Conservation (phyloP, 2,888 invertebrate genomes). For the Enchytraeus crypticus region DNA sequence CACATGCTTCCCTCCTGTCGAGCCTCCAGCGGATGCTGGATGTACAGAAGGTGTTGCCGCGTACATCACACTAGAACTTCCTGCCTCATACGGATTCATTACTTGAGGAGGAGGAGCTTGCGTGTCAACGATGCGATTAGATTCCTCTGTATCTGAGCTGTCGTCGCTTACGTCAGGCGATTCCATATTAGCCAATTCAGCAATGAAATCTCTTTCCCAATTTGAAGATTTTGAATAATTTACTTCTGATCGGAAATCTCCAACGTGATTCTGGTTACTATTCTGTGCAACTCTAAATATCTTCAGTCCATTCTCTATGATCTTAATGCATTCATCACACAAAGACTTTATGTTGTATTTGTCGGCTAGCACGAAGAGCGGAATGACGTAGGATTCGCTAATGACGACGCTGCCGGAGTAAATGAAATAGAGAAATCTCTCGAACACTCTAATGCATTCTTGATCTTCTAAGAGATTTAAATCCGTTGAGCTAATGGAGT, state of each 20-base stretch:
- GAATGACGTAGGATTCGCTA: constrained; percentile 40
- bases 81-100: too few species aligned
- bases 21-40: not conserved
- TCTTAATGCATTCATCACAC: constrained; percentile 36
- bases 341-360: constrained; percentile 40
- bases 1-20: not conserved
- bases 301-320: constrained; percentile 25
- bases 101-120: too few species aligned
- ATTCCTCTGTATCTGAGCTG: not conserved
- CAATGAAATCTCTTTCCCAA: not conserved
- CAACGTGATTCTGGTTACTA: not conserved
- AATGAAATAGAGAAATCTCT: constrained; percentile 42
- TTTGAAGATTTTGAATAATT: too few species aligned
- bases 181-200: not conserved
- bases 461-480: constrained; percentile 31
- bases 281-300: constrained; percentile 19
- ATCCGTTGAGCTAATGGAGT: not conserved
- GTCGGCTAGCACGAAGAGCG: constrained; percentile 39
- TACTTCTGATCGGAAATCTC: too few species aligned
- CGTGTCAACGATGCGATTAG: not conserved
- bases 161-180: not conserved
- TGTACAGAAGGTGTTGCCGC: too few species aligned
- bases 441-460: constrained; percentile 40
- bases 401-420: constrained; percentile 44
- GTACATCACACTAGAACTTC: not conserved